These are phyloP conservation scores for Syngnathus acus DNA, from an alignment of 2,797 vertebrate genomes.

Conservation along the genomic window DNA sequence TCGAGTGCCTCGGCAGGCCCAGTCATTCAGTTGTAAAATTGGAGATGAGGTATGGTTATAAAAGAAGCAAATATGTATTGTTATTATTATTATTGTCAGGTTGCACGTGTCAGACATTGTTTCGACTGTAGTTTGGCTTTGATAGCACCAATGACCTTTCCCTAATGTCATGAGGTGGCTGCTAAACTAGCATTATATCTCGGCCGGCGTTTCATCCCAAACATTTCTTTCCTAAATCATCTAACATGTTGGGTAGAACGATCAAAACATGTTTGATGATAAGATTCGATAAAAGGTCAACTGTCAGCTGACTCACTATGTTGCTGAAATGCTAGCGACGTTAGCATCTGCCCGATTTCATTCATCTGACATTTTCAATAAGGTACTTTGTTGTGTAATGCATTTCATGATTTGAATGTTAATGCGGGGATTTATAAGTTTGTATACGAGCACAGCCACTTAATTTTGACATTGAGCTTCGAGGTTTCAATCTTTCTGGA, in stretches of 20 bases:
- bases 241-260: neutral
- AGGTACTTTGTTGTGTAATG: neutral
- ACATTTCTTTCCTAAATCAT: neutral
- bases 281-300: neutral
- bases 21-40: neutral
- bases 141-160: constrained; percentile 70
- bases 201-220: too few species aligned
- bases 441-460: neutral
- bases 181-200: constrained; percentile 24
- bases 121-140: neutral
- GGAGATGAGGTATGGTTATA: fast-evolving
- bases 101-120: fast-evolving
- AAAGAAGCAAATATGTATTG: fast-evolving
- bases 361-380: neutral
- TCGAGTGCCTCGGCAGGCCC: constrained; percentile 47
- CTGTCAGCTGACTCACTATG: neutral
- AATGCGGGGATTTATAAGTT: neutral
- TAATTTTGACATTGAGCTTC: neutral
- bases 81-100: fast-evolving
- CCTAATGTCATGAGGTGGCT: constrained; percentile 54
- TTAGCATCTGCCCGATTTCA: neutral
- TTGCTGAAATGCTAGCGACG: neutral
- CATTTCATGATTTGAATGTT: neutral
- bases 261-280: neutral
- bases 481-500: neutral